Evolutionary conservation across 2,113 vertebrate genomes (phyloP).

Genomic region (Xiphophorus hellerii): DNA sequence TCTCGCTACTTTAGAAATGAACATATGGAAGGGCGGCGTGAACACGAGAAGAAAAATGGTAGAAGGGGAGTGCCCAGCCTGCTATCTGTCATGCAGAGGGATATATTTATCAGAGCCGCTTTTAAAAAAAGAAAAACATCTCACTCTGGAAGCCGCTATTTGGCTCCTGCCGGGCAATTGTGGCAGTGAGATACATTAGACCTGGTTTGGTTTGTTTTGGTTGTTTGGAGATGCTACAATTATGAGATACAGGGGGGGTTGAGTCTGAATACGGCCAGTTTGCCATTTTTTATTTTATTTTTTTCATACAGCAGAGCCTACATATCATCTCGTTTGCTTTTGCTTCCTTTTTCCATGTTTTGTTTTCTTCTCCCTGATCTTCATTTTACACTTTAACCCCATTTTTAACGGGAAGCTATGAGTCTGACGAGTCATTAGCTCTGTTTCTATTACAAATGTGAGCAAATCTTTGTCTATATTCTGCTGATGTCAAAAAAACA

Average conservation of each 20-base stretch:
- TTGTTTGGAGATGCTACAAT: slow-evolving; percentile 67
- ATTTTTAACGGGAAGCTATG: neutral
- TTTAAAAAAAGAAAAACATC: slow-evolving; percentile 64
- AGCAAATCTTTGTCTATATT: too few relatives aligned
- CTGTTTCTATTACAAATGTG: too few relatives aligned
- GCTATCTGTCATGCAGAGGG: slow-evolving; percentile 67
- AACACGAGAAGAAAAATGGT: slow-evolving; percentile 41
- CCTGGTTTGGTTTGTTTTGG: slow-evolving; percentile 69
- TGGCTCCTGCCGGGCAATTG: slow-evolving; percentile 70
- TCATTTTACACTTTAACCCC: neutral
- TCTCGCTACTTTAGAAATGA: slow-evolving; percentile 54
- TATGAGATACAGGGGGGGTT: slow-evolving; percentile 66
- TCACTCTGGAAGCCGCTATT: slow-evolving; percentile 64
- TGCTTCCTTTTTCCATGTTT: slow-evolving; percentile 17
- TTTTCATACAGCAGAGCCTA: slow-evolving; percentile 1
- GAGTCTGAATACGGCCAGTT: slow-evolving; percentile 41
- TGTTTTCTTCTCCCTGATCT: neutral
- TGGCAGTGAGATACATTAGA: slow-evolving; percentile 71
- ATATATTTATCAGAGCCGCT: slow-evolving; percentile 68
- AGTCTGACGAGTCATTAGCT: neutral
- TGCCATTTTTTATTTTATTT: slow-evolving; percentile 6
- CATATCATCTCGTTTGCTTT: neutral
- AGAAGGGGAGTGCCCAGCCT: slow-evolving; percentile 34
- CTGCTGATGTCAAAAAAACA: too few relatives aligned
- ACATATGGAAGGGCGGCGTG: slow-evolving; percentile 58